Evolutionary conservation across 2,113 vertebrate genomes (phyloP), one percentile per base, ranked within the genome.

Genomic region (Oostethus manadensis): DNA sequence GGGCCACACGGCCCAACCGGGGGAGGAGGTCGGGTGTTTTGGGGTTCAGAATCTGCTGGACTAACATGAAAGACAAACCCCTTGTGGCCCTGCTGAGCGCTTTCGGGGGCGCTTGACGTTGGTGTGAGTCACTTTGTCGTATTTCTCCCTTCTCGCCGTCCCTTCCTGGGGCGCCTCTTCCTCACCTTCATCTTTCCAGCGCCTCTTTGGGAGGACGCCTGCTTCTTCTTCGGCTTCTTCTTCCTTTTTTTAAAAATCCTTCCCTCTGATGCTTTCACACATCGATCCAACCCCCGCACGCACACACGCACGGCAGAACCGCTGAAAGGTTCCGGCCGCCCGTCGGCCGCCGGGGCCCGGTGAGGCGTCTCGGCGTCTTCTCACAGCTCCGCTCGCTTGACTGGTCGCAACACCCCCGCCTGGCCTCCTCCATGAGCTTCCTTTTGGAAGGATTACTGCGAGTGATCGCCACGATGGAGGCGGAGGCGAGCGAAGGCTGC

Each of bases 71-170:
- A 59, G 18, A 43, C 42, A 63, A 54, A 55, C 56, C 65, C 14
- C 13, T 2, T 70, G 68, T 70, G 84, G 68, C 76, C 72, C 79
- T 59, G 81, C n/a, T 0, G 21, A 23, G 40, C 62, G 44, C 23
- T 74, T 76, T 66, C 54, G 64, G 50, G 54, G 62, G 60, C 62
- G 38, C 76, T 83, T 44, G 58, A 66, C 56, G 87, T 86, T 85
- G 88, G 88, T 88, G 88, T 88, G 87, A 89, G 88, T 84, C 84
- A 84, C 79, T 85, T 88, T 88, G 87, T 80, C 76, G 48, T 48
- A 60, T 22, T 15, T 56, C 26, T 40, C 20, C 6, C 6, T 23
- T 44, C 16, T 13, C 46, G 51, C 17, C 16, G 10, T 23, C n/a
- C 9, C 22, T 15, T 20, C 8, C 43, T 26, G 5, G 3, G 5